These are phyloP conservation scores for Idaea straminata DNA, from an alignment of 2,888 invertebrate species.

Conservation along the genomic window DNA sequence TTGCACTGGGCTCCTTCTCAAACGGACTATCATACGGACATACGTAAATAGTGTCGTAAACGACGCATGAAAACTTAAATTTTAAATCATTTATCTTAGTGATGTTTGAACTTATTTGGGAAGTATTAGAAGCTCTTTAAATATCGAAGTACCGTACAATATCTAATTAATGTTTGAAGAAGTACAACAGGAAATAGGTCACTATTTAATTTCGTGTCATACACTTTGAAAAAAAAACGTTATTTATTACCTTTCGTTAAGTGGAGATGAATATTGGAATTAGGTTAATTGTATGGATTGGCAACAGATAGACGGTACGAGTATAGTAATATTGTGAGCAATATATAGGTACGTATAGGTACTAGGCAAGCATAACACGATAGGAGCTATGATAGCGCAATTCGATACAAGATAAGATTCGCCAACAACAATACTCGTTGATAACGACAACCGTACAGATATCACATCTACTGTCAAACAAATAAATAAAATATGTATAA, in stretches of 20 bases:
- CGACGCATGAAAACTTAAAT: too few relatives aligned
- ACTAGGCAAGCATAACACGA: background rate
- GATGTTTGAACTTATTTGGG: too few relatives aligned
- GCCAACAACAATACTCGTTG: constrained; percentile 43
- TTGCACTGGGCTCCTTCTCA: too few relatives aligned
- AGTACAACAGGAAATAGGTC: too few relatives aligned
- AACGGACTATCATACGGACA: too few relatives aligned
- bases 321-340: background rate
- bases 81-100: too few relatives aligned
- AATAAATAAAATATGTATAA: background rate
- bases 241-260: background rate
- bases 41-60: too few relatives aligned
- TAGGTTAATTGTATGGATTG: background rate
- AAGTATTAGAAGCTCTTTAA: too few relatives aligned
- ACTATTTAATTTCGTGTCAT: too few relatives aligned
- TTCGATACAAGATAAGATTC: constrained; percentile 39
- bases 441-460: constrained; percentile 49
- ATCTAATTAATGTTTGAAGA: too few relatives aligned
- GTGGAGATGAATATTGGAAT: background rate
- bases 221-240: too few relatives aligned
- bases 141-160: too few relatives aligned
- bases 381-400: constrained; percentile 22
- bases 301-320: background rate
- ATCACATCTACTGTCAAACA: constrained; percentile 22
- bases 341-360: background rate